These are phyloP conservation scores for Mimachlamys varia DNA, from an alignment of 2,888 invertebrate genomes.

Conservation along the genomic window DNA sequence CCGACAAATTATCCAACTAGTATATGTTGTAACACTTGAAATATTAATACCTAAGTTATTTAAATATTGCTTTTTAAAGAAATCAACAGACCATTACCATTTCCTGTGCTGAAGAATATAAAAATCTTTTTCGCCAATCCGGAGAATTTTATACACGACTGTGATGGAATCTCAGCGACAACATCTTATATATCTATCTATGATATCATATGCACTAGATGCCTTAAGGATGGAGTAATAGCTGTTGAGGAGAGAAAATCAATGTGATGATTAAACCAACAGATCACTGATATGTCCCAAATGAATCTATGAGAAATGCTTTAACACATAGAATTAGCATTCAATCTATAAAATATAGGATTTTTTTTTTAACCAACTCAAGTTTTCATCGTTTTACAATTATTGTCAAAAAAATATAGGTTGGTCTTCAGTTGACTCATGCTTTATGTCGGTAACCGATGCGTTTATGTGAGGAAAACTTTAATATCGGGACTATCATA, in stretches of 20 bases:
- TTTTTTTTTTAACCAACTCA: not conserved
- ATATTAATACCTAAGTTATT: not conserved
- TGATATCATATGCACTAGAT: slow-evolving; percentile 25
- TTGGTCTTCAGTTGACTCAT: not conserved
- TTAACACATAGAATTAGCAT: not conserved
- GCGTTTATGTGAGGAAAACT: not conserved
- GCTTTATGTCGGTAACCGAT: not conserved
- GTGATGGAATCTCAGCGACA: not conserved
- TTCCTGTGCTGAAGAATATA: not conserved
- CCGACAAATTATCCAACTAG: not conserved
- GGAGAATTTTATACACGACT: not conserved
- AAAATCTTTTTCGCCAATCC: not conserved
- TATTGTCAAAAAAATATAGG: not conserved
- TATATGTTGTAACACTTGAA: not conserved
- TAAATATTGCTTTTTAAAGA: not conserved
- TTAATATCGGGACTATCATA: slow-evolving; percentile 1
- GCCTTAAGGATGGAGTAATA: not conserved
- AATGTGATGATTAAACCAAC: not conserved
- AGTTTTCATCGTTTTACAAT: not conserved
- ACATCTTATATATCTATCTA: not conserved
- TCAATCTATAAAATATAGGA: not conserved
- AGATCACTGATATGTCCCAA: not conserved
- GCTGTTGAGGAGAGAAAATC: not conserved
- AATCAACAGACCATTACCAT: not conserved
- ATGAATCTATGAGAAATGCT: not conserved